phyloP scores from a whole-genome alignment of 2,888 invertebrate species.

The Strigamia transsilvanica region DNA sequence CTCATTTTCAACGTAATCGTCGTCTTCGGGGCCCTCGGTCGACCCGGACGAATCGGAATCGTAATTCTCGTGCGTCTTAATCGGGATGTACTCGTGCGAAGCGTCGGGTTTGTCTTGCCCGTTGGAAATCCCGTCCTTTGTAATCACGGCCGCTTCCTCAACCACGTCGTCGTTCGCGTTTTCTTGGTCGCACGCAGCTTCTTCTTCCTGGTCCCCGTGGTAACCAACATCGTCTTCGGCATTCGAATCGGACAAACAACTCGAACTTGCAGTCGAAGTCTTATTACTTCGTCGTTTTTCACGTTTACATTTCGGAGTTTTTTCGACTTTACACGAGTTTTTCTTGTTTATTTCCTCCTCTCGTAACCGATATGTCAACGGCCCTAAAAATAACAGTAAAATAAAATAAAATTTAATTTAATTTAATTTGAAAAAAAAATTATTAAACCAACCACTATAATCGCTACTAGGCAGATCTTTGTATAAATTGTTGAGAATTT shows the following conservation, averaged over 20 bases:
- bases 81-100: conserved; percentile 53
- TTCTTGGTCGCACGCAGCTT: conserved; percentile 66
- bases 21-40: conserved; percentile 77
- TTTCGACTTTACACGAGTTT: conserved; percentile 2
- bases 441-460: conserved; percentile 71
- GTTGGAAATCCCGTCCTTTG: conserved; percentile 28
- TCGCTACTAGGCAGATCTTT: conserved; percentile 75
- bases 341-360: conserved; percentile 40
- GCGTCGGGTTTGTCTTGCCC: not conserved
- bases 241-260: conserved; percentile 59
- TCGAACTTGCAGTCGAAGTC: not conserved
- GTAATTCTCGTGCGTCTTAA: conserved; percentile 57
- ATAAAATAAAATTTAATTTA: too few relatives aligned
- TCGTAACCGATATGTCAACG: conserved; percentile 73
- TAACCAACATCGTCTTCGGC: conserved; percentile 67
- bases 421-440: too few relatives aligned
- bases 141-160: conserved; percentile 60
- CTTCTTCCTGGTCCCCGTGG: conserved; percentile 71
- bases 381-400: conserved; percentile 62
- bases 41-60: conserved; percentile 67
- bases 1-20: conserved; percentile 33
- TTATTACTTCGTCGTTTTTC: conserved; percentile 29
- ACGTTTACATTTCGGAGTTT: not conserved
- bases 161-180: conserved; percentile 63
- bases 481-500: conserved; percentile 74